These are phyloP conservation scores for Spinus olivaceus DNA, from an alignment of 2,797 vertebrate species.

Conservation along the genomic window DNA sequence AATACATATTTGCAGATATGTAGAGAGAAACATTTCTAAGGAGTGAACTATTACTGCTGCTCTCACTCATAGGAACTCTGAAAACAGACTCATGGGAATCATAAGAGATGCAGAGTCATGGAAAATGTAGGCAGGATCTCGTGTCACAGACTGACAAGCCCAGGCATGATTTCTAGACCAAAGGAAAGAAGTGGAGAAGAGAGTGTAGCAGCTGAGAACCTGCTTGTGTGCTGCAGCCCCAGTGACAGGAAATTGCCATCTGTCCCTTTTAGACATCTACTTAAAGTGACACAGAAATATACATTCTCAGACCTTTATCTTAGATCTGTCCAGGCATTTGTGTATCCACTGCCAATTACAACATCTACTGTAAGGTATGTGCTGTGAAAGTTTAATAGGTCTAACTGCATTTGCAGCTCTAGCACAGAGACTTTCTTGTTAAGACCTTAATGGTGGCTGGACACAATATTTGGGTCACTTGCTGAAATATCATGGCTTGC, in stretches of 20 bases:
- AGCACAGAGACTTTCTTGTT: not conserved
- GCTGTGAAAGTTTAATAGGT: not conserved
- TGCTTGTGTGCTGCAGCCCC: not conserved
- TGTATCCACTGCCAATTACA: not conserved
- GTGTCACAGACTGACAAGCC: accelerated
- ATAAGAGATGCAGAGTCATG: not conserved
- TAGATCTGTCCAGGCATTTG: not conserved
- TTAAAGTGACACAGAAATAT: not conserved
- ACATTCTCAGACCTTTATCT: not conserved
- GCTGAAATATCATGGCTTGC: not conserved
- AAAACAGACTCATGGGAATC: not conserved
- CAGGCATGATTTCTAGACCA: not conserved
- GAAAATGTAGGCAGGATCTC: not conserved
- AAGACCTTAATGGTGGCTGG: not conserved
- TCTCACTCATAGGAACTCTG: not conserved
- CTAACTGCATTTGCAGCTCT: not conserved
- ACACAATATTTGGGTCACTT: not conserved
- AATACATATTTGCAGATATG: not conserved
- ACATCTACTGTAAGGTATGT: not conserved
- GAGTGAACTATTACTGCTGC: not conserved
- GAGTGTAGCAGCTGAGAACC: not conserved
- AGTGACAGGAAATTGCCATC: not conserved
- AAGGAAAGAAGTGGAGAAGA: not conserved
- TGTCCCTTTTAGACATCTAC: not conserved
- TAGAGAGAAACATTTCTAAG: not conserved